Percentiles rank a stretch among this genome's conserved stretches.
These are phyloP conservation scores for Caenorhabditis latens DNA, from an alignment of 1,140 invertebrate genomes.

Conservation along the genomic window DNA sequence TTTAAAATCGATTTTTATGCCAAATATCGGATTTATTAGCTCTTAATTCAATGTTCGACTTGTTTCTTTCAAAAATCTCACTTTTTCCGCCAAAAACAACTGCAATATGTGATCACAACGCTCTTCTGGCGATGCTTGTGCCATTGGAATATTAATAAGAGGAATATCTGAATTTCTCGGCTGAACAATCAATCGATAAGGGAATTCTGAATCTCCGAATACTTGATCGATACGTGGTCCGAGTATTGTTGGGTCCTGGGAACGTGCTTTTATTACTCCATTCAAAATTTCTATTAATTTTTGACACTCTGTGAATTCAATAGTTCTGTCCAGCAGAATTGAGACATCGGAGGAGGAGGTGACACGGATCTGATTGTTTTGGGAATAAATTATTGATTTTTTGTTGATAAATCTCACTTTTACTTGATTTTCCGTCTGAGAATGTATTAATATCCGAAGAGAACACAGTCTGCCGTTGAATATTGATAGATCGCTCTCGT, in stretches of 20 bases:
- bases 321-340: background rate
- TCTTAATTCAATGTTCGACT: no score
- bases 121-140: background rate
- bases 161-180: background rate
- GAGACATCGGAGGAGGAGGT: slow-evolving; percentile 2
- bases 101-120: background rate
- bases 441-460: background rate
- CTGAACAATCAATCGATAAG: slow-evolving; percentile 13
- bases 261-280: background rate
- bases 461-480: slow-evolving; percentile 31
- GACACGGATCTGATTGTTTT: slow-evolving; percentile 18
- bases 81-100: slow-evolving; percentile 13
- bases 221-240: slow-evolving; percentile 20
- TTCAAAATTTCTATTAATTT: background rate
- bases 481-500: slow-evolving; percentile 18
- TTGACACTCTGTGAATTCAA: background rate
- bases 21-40: no score
- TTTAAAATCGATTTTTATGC: no score
- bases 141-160: background rate
- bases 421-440: background rate
- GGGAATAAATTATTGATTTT: background rate
- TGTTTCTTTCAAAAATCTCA: no score
- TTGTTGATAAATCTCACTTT: background rate
- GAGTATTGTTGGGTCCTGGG: background rate
- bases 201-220: background rate